These are phyloP conservation scores for Cirrhinus molitorella DNA, from an alignment of 2,797 vertebrate genomes.

Conservation along the genomic window DNA sequence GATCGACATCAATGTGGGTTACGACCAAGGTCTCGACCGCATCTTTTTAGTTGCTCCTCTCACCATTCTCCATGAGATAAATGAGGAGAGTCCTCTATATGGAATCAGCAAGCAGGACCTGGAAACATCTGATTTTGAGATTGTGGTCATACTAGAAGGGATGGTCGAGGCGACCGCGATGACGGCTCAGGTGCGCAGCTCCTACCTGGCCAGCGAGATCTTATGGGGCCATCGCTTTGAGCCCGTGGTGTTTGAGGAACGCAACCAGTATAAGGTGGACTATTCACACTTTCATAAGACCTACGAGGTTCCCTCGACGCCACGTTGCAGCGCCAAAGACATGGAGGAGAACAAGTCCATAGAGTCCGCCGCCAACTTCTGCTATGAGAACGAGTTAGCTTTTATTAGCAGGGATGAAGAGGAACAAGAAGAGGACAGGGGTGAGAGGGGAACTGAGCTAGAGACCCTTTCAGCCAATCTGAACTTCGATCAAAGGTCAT, in stretches of 20 bases:
- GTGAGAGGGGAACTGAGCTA: conserved; percentile 78
- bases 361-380: conserved; percentile 88
- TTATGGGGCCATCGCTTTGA: conserved; percentile 97
- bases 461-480: conserved; percentile 78
- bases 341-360: conserved; percentile 91
- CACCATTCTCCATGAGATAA: conserved; percentile 94
- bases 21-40: conserved; percentile 93
- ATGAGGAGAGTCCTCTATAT: conserved; percentile 92
- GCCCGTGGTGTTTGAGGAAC: conserved; percentile 93
- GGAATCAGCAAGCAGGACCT: conserved; percentile 94
- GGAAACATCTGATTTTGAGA: conserved; percentile 91
- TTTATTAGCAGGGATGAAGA: conserved; percentile 90
- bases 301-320: conserved; percentile 91
- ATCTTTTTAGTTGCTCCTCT: conserved; percentile 95
- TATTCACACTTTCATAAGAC: conserved; percentile 96
- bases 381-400: conserved; percentile 95
- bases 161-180: conserved; percentile 97
- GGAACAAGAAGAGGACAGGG: conserved; percentile 73
- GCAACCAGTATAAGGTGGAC: conserved; percentile 93
- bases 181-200: conserved; percentile 95
- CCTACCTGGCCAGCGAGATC: conserved; percentile 92
- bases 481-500: conserved; percentile 83
- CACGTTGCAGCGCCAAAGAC: conserved; percentile 94
- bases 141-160: conserved; percentile 94
- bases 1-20: conserved; percentile 95